phyloP scores from a whole-genome alignment of 2,113 vertebrate genomes.

The Anoplopoma fimbria region DNA sequence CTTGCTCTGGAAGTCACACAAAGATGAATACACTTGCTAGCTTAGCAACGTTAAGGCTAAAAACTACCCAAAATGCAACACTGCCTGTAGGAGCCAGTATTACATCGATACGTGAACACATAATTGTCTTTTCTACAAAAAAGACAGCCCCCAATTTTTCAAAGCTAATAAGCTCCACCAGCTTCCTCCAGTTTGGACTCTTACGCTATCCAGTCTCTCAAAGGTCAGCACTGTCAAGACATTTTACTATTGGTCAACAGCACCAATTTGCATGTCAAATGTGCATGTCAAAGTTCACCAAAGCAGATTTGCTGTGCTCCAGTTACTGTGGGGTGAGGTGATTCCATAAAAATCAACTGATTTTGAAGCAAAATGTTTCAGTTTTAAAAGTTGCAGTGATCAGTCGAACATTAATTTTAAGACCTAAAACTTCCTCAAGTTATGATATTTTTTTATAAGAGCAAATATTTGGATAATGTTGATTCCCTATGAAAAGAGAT shows the following conservation, averaged over 20 bases:
- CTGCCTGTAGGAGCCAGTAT: too few species aligned
- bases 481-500: not conserved
- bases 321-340: not conserved
- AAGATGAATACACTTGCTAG: not conserved
- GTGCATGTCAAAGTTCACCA: not conserved
- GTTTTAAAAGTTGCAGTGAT: not conserved
- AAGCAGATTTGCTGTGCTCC: not conserved
- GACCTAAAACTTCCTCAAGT: not conserved
- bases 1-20: not conserved
- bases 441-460: not conserved
- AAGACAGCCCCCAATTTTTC: not conserved
- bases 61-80: not conserved
- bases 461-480: not conserved
- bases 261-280: not conserved
- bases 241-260: not conserved
- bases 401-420: not conserved
- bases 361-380: too few species aligned
- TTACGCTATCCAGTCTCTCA: not conserved
- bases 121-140: not conserved
- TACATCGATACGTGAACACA: not conserved
- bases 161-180: not conserved
- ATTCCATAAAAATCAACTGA: fast-evolving
- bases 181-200: not conserved
- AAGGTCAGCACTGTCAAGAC: not conserved
- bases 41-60: not conserved